phyloP scores from a whole-genome alignment of 2,113 vertebrate genomes.

The Sinocyclocheilus grahami region DNA sequence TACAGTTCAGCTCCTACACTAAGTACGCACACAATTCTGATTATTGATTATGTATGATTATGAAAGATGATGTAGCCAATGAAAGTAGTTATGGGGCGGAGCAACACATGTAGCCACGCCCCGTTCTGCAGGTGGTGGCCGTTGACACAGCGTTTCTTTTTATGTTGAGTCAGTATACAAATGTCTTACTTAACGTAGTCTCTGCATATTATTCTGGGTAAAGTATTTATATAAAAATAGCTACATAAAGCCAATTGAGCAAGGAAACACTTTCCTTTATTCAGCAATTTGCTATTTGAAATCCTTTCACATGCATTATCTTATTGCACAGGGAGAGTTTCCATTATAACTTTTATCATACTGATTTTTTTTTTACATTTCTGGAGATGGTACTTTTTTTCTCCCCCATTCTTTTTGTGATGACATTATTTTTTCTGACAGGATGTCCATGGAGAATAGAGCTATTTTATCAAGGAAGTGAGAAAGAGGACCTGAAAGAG shows the following conservation, averaged over 20 bases:
- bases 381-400: background rate
- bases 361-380: background rate
- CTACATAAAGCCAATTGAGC: too few relatives aligned
- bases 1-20: too few relatives aligned
- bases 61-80: background rate
- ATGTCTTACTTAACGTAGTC: too few relatives aligned
- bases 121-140: too few relatives aligned
- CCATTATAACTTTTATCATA: background rate
- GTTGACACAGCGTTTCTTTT: too few relatives aligned
- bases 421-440: conserved; percentile 61
- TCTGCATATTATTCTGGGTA: too few relatives aligned
- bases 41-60: too few relatives aligned
- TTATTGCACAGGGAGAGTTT: too few relatives aligned
- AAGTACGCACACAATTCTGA: too few relatives aligned
- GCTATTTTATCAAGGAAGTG: conserved; percentile 34
- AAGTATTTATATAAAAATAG: background rate
- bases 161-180: too few relatives aligned
- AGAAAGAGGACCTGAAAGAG: conserved; percentile 35
- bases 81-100: background rate
- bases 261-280: too few relatives aligned
- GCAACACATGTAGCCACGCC: too few relatives aligned
- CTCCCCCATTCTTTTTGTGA: background rate
- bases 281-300: background rate
- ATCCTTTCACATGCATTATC: background rate
- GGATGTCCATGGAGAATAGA: conserved; percentile 81